Conservation (phyloP, 2,888 invertebrate genomes). For the Mesochorus sp. region DNA sequence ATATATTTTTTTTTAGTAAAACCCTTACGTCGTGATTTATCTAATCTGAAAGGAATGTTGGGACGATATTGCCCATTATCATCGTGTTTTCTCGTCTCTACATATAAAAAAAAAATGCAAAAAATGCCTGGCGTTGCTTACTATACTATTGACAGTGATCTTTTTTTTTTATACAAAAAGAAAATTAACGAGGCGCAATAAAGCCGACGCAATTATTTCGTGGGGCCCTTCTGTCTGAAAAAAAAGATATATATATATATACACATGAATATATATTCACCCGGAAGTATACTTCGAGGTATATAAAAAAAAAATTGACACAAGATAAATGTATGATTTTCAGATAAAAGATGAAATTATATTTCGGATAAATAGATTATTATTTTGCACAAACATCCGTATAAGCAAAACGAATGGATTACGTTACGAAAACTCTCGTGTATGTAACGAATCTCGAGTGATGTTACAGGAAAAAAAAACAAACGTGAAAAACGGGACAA, state of each 20-base stretch:
- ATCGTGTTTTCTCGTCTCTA: conserved; percentile 57
- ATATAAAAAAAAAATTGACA: conserved; percentile 11
- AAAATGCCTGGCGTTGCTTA: conserved; percentile 58
- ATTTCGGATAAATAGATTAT: conserved; percentile 50
- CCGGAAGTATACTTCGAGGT: conserved; percentile 36
- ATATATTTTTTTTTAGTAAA: conserved; percentile 37
- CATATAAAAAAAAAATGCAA: conserved; percentile 32
- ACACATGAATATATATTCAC: conserved; percentile 27
- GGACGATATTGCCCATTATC: conserved; percentile 43
- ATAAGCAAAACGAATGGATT: conserved; percentile 24
- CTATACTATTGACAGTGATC: conserved; percentile 60
- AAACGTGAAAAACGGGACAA: conserved; percentile 17
- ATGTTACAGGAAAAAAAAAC: conserved; percentile 13
- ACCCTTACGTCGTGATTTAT: conserved; percentile 57
- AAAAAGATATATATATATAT: conserved; percentile 22
- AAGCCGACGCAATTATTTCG: conserved; percentile 47
- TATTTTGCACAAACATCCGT: conserved; percentile 35
- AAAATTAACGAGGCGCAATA: conserved; percentile 57
- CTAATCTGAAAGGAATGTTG: conserved; percentile 44
- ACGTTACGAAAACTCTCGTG: conserved; percentile 18
- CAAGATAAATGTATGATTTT: conserved; percentile 48
- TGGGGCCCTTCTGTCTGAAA: conserved; percentile 38
- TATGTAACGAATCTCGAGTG: conserved; percentile 15
- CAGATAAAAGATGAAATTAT: conserved; percentile 25
- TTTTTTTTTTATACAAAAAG: conserved; percentile 55